A percentile compares a stretch with the other conserved stretches of the same genome.
Conservation (phyloP, 2,888 invertebrate genomes). For the Pachymerium ferrugineum region DNA sequence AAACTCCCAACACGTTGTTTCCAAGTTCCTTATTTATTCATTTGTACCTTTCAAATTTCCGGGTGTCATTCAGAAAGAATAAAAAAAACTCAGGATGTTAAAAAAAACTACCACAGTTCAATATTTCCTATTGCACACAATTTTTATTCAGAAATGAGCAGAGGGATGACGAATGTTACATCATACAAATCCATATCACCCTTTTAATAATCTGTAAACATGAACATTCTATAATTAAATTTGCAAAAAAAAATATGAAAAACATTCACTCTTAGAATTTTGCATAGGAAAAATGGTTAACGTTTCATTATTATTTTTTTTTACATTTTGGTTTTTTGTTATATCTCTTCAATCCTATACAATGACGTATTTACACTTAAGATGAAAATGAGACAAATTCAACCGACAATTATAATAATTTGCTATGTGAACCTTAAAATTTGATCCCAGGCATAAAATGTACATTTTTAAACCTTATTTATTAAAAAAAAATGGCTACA, state of each 20-base stretch:
- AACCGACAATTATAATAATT: neutral
- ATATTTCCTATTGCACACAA: neutral
- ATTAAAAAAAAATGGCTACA: neutral
- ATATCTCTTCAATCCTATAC: neutral
- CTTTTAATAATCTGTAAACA: neutral
- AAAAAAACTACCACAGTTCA: too few species aligned
- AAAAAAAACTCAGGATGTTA: too few species aligned
- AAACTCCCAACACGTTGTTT: too few species aligned
- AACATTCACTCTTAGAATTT: neutral
- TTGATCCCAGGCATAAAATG: neutral
- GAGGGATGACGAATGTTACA: neutral
- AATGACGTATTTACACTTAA: neutral
- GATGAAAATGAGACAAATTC: neutral
- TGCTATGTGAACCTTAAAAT: too few species aligned
- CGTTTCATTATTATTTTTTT: neutral
- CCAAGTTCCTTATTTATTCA: too few species aligned
- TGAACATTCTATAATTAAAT: neutral
- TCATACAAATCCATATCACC: neutral
- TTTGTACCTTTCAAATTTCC: neutral
- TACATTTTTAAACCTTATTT: neutral
- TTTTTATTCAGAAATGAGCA: slow-evolving; percentile 13
- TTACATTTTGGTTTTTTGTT: too few species aligned
- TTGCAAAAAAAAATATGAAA: neutral
- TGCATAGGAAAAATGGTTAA: neutral
- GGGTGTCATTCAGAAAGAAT: neutral